Conservation (phyloP, 2,888 invertebrate species). For the Acrobasis repandana region DNA sequence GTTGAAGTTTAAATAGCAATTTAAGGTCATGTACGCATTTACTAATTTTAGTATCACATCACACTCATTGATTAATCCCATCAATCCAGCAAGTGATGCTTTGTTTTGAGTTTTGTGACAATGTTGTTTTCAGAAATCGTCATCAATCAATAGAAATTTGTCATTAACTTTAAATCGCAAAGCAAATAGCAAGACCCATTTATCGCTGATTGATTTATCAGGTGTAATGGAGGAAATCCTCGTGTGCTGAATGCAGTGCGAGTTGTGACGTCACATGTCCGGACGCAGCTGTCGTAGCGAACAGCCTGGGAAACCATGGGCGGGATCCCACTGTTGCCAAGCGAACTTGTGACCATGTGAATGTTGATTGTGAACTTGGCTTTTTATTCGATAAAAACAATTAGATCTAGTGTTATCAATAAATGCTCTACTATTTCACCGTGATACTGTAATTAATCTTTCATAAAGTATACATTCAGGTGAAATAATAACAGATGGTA, state of each 20-base stretch:
- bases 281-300: conserved; percentile 39
- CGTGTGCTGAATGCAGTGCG: conserved; percentile 9
- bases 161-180: neutral
- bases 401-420: conserved; percentile 52
- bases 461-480: no score
- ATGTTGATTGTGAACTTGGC: conserved; percentile 27
- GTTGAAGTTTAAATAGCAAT: no score
- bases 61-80: no score
- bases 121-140: no score
- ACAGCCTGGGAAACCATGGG: conserved; percentile 21
- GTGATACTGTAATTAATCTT: no score
- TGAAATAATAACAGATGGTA: no score
- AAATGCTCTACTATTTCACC: no score
- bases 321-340: conserved; percentile 14
- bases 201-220: conserved; percentile 11
- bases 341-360: conserved; percentile 22
- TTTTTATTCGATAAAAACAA: conserved; percentile 6
- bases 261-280: conserved; percentile 34
- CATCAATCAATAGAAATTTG: neutral
- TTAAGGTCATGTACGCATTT: no score
- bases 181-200: conserved; percentile 6
- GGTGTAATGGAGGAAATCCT: conserved; percentile 18
- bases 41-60: no score
- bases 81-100: no score
- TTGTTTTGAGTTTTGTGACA: no score